Evolutionary conservation across 2,888 invertebrate genomes (phyloP).

Genomic region (Noctua janthe): DNA sequence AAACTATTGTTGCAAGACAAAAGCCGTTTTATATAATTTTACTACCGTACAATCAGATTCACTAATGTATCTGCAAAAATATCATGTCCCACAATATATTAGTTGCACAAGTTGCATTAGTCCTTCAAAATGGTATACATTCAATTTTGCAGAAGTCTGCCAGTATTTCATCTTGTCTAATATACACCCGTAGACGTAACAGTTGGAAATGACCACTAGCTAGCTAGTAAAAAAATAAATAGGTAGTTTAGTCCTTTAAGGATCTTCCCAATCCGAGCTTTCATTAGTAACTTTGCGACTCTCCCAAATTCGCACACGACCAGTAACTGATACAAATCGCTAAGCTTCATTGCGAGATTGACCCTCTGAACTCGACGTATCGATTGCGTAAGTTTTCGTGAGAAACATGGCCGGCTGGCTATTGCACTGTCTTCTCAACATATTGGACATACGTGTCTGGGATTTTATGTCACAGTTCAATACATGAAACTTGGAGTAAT

Average conservation of each 20-base stretch:
- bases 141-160: too few relatives aligned
- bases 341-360: slow-evolving; percentile 68
- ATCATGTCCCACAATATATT: too few relatives aligned
- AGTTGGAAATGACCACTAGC: neutral
- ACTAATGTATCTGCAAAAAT: too few relatives aligned
- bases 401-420: slow-evolving; percentile 67
- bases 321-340: slow-evolving; percentile 70
- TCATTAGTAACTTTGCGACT: slow-evolving; percentile 16
- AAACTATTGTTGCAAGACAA: too few relatives aligned
- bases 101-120: too few relatives aligned
- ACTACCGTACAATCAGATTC: too few relatives aligned
- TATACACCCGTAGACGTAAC: neutral
- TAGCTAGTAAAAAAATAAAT: neutral
- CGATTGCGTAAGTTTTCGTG: slow-evolving; percentile 73
- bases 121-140: too few relatives aligned
- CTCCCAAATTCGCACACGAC: slow-evolving; percentile 7
- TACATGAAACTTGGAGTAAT: neutral
- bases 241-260: neutral
- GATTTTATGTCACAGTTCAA: slow-evolving; percentile 7
- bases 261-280: neutral
- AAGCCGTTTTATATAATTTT: too few relatives aligned
- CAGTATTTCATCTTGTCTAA: too few relatives aligned
- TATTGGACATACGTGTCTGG: slow-evolving; percentile 25
- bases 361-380: slow-evolving; percentile 73
- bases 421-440: slow-evolving; percentile 36